Evolutionary conservation across 2,888 invertebrate species (phyloP).

Genomic region (Papilio gigon): DNA sequence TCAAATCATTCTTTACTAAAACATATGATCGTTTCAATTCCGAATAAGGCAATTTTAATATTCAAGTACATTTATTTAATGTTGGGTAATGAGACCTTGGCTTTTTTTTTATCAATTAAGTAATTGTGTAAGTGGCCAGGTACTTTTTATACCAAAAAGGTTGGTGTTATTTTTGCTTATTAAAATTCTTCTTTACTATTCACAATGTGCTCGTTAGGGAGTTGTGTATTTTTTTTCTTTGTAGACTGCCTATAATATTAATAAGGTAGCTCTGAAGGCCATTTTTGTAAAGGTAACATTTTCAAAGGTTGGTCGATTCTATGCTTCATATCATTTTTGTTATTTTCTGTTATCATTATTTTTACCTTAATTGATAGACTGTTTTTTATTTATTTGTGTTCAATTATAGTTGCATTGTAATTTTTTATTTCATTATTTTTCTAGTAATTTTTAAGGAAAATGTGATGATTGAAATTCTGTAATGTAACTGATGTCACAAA

Average conservation of each 20-base stretch:
- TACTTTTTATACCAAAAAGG: slow-evolving; percentile 17
- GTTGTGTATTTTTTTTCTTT: slow-evolving; percentile 29
- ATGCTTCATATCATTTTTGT: background rate
- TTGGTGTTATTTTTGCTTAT: slow-evolving; percentile 22
- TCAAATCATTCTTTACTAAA: slow-evolving; percentile 3
- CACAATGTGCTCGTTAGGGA: slow-evolving; percentile 30
- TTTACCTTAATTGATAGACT: background rate
- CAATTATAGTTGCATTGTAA: background rate
- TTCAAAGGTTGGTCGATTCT: background rate
- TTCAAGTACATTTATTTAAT: slow-evolving; percentile 10
- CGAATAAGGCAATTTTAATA: slow-evolving; percentile 9
- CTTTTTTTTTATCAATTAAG: slow-evolving; percentile 19
- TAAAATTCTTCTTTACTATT: slow-evolving; percentile 29
- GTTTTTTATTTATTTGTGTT: background rate
- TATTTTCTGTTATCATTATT: background rate
- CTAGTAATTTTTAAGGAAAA: too few relatives aligned
- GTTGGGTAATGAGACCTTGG: slow-evolving; percentile 3
- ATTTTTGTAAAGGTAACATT: slow-evolving; percentile 9
- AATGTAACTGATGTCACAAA: too few relatives aligned
- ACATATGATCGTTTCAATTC: background rate
- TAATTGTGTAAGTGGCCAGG: slow-evolving; percentile 13
- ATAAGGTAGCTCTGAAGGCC: background rate
- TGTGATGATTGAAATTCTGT: too few relatives aligned
- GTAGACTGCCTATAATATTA: slow-evolving; percentile 13
- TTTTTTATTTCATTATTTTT: too few relatives aligned